Evolutionary conservation across 1,140 invertebrate species (phyloP), one percentile per base, ranked within the genome.

Genomic region (Lepidotrigona ventralis): DNA sequence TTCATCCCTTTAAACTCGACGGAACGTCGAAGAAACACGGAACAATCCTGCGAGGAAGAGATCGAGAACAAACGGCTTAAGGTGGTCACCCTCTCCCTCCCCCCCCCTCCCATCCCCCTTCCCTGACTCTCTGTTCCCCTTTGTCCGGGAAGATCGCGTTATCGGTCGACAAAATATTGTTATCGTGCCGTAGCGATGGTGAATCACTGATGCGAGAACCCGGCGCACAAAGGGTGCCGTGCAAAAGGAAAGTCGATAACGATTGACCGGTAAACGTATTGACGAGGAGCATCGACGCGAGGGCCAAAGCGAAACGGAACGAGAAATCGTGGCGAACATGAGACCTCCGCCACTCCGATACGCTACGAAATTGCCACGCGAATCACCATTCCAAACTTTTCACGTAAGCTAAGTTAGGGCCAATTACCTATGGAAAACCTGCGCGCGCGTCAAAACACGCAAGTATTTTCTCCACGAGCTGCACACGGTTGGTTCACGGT

Each of bases 81-180:
- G 86, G 86, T 87, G 86, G 74, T 53, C 77, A 64, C 72, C 58
- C 39, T 19, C 15, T n/a, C 21, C 8, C 5, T 26, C 21, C 66
- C 39, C 53, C 5, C 3, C 39, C 39, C 6, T 8, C 39, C 33
- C 33, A 2, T 2, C 2, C 33, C 2, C 33, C 33, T 2, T n/a
- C 33, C 39, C 39, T 8, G 39, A 46, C 39, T 51, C 9, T n/a
- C n/a, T 19, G 69, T 70, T 51, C 84, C 68, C 69, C 87, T 88
- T 88, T 86, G 88, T 88, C 87, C 79, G 79, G 66, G 74, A 87
- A 88, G 86, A 88, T 88, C 87, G 88, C 75, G 85, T 86, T 89
- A 89, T 88, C 88, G 87, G 88, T 84, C 87, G 85, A 74, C 88
- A 84, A 88, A 89, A 89, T 89, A 86, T 89, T 86, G 87, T 89